Evolutionary conservation across 2,888 invertebrate species (phyloP).

Genomic region (Nineta flava): DNA sequence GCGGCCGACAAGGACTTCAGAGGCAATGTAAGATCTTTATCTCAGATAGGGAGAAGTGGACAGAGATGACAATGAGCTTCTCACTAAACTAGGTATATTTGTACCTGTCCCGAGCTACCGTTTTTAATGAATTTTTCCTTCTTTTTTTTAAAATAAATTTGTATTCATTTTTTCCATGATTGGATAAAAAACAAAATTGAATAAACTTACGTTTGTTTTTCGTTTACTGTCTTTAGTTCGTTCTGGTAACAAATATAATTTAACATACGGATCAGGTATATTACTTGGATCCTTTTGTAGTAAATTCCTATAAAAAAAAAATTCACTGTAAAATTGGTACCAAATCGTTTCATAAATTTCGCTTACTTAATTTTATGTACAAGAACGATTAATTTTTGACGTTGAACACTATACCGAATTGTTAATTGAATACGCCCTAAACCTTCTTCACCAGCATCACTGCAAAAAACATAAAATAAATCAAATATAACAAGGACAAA

Average conservation of each 20-base stretch:
- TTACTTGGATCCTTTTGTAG: conserved; percentile 66
- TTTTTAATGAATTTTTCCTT: no score
- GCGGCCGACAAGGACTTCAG: no score
- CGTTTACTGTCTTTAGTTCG: conserved; percentile 74
- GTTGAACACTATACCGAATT: conserved; percentile 65
- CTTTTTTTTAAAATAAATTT: no score
- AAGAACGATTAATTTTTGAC: conserved; percentile 67
- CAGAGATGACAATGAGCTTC: no score
- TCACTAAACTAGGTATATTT: no score
- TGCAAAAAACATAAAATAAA: neutral
- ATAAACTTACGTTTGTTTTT: conserved; percentile 54
- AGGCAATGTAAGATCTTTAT: no score
- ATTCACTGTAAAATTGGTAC: neutral
- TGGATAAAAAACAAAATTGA: neutral
- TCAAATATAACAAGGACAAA: neutral
- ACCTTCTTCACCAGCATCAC: conserved; percentile 53
- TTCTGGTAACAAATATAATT: conserved; percentile 71
- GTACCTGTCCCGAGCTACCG: no score
- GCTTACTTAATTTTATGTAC: conserved; percentile 84
- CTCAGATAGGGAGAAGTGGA: no score
- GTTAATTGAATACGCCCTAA: conserved; percentile 73
- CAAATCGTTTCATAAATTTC: neutral
- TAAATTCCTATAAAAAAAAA: conserved; percentile 42
- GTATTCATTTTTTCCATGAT: neutral
- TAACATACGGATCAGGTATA: conserved; percentile 82